Evolutionary conservation across 1,140 invertebrate species (phyloP), one percentile per base, ranked within the genome.

Genomic region (Aradophagus sp.): DNA sequence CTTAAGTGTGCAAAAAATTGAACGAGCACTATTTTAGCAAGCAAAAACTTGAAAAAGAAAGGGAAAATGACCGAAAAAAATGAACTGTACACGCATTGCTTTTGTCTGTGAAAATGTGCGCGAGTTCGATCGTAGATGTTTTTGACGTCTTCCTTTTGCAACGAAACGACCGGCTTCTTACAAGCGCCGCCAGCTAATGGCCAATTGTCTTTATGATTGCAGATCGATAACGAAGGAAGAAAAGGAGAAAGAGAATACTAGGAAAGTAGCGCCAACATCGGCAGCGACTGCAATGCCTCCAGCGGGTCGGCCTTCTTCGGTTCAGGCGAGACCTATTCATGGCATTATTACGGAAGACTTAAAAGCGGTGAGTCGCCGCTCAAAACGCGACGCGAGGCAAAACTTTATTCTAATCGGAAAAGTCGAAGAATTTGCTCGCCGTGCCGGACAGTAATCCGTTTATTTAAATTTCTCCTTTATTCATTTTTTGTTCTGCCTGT

Each of bases 241-340:
- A 77, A 95, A 95, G 79, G 93, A 95, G 50, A 91, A 93, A 71
- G 93, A 95, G 81, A 93, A 92, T 80, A 93, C 92, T 74, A 92
- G 91, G 71, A 93, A 93, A 80, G 65, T 86, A 73, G 74, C 84
- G 48, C 78, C 85, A 61, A 71, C 83, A 66, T 70, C 82, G 75
- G 41, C 69, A 10, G 50, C 69, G 19, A 42, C 69, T 8, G 50
- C 69, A 19, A 77, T 80, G 65, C 78, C 77, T 32, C 78, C 84
- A 3, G 84, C 84, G 2, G 84, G 84, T 29, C 73, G 82, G 52
- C 84, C 84, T 12, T 85, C 84, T 1, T 84, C 83, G 29, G 84
- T 82, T 32, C 83, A 83, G 50, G 79, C 81, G 6, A 81, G 83
- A 77, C 83, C 82, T 5, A 73, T 82, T 61, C 77, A 81, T 19